Conservation (phyloP, 2,888 invertebrate species). For the Candidula unifasciata region DNA sequence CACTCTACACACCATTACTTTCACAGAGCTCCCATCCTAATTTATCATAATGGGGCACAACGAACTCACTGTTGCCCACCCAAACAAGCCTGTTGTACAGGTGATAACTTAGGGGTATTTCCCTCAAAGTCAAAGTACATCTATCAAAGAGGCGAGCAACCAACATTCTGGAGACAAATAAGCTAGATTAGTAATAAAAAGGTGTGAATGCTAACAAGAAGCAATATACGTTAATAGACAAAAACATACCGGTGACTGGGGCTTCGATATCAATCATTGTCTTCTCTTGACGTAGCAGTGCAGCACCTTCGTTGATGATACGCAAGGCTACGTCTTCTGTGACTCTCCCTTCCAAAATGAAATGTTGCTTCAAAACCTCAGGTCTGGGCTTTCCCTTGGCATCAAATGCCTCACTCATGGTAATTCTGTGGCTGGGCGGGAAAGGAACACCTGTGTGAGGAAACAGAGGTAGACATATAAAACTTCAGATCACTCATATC, state of each 20-base stretch:
- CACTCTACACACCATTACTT: too few relatives aligned
- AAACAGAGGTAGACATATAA: not conserved
- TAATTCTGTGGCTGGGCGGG: slow-evolving; percentile 98
- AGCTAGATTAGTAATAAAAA: too few relatives aligned
- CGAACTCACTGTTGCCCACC: too few relatives aligned
- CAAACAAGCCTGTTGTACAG: too few relatives aligned
- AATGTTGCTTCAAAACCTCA: slow-evolving; percentile 98
- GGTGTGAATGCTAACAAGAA: not conserved
- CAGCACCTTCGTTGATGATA: slow-evolving; percentile 96
- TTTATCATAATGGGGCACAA: too few relatives aligned
- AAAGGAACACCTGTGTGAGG: slow-evolving; percentile 90
- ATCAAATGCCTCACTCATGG: slow-evolving; percentile 97
- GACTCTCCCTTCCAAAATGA: slow-evolving; percentile 98
- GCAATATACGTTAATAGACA: not conserved
- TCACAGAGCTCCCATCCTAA: too few relatives aligned
- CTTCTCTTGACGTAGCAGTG: slow-evolving; percentile 94
- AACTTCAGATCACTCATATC: too few relatives aligned
- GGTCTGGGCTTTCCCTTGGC: slow-evolving; percentile 95
- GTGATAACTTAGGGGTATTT: too few relatives aligned
- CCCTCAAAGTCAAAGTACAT: too few relatives aligned
- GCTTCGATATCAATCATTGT: slow-evolving; percentile 99
- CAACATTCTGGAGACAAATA: too few relatives aligned
- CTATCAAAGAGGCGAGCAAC: too few relatives aligned
- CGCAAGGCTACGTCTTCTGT: slow-evolving; percentile 98
- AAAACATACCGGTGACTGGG: slow-evolving; percentile 88